Evolutionary conservation across 2,113 vertebrate genomes (phyloP).

Genomic region (Solea solea): DNA sequence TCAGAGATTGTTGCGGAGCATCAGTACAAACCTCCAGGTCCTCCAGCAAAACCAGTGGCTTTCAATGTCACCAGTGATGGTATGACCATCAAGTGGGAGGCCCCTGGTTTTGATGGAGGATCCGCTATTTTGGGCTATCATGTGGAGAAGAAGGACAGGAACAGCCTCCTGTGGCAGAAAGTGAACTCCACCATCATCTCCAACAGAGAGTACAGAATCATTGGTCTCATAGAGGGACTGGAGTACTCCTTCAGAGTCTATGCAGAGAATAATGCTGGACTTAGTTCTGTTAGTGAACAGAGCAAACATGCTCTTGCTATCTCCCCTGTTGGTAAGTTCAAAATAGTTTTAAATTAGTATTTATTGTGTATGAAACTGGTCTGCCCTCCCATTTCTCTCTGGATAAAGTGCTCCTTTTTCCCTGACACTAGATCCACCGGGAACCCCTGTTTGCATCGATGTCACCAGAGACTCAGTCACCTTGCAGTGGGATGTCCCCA

Average conservation of each 20-base stretch:
- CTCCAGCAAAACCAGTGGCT: constrained; percentile 92
- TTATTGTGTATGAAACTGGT: neutral
- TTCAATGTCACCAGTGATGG: constrained; percentile 95
- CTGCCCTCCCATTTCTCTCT: neutral
- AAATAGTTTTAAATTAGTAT: neutral
- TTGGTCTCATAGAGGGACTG: constrained; percentile 91
- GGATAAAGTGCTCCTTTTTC: constrained; percentile 1
- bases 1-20: constrained; percentile 90
- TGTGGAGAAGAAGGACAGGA: constrained; percentile 98
- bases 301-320: constrained; percentile 95
- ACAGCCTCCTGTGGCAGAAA: constrained; percentile 97
- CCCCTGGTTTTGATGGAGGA: constrained; percentile 93
- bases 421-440: constrained; percentile 89
- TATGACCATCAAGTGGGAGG: constrained; percentile 96
- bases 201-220: constrained; percentile 93
- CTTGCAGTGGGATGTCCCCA: constrained; percentile 91
- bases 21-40: constrained; percentile 94
- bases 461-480: constrained; percentile 96
- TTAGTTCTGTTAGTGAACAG: constrained; percentile 91
- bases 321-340: constrained; percentile 94
- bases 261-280: constrained; percentile 93
- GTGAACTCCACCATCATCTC: constrained; percentile 91
- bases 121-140: constrained; percentile 94
- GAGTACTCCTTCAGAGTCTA: constrained; percentile 98
- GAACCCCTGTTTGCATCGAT: constrained; percentile 95